A percentile compares a stretch with the other conserved stretches of the same genome.
Evolutionary conservation across 2,888 invertebrate species (phyloP).

Genomic region (Sialis fuliginosa): DNA sequence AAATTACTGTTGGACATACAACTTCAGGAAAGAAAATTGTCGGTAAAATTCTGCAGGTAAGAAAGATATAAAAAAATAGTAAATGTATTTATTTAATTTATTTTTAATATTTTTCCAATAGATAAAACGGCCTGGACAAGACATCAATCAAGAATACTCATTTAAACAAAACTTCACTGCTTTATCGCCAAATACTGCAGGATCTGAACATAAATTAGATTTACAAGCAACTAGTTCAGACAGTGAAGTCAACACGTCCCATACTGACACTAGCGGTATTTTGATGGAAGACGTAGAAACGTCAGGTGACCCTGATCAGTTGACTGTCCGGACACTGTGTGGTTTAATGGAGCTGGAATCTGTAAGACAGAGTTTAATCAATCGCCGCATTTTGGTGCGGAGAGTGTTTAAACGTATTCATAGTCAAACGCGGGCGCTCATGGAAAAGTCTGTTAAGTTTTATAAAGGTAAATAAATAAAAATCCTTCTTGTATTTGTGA

Average conservation of each 20-base stretch:
- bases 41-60: constrained; percentile 12
- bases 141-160: background rate
- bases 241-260: background rate
- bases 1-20: constrained; percentile 9
- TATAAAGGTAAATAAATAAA: constrained; percentile 1
- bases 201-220: background rate
- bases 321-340: constrained; percentile 15
- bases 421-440: background rate
- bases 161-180: background rate
- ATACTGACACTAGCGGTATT: no score
- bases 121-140: background rate
- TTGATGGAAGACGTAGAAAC: no score
- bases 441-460: constrained; percentile 1
- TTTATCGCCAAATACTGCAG: background rate
- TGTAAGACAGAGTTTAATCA: constrained; percentile 16
- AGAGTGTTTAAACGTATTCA: constrained; percentile 1
- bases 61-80: background rate
- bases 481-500: no score
- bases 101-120: background rate
- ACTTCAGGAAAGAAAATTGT: constrained; percentile 11
- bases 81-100: background rate
- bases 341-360: constrained; percentile 20
- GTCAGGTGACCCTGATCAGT: no score
- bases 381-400: constrained; percentile 13
- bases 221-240: background rate